A percentile compares a stretch with the other conserved stretches of the same genome.
phyloP scores from a whole-genome alignment of 2,888 invertebrate species.

The Fragum sueziense region DNA sequence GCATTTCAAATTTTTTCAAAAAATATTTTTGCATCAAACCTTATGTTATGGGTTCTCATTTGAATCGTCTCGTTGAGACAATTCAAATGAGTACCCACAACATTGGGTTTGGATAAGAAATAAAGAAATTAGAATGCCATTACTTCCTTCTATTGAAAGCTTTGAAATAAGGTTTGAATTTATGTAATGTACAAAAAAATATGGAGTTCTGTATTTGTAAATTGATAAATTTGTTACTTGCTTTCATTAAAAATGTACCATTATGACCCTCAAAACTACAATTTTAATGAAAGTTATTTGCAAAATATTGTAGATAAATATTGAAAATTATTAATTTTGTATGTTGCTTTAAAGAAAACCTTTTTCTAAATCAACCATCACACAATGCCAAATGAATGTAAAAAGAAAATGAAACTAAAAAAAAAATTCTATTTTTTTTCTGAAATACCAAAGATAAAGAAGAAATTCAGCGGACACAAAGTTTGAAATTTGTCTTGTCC shows the following conservation, averaged over 20 bases:
- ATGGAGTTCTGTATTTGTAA: neutral
- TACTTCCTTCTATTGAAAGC: too few species aligned
- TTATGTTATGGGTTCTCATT: neutral
- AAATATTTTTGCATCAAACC: neutral
- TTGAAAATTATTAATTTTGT: neutral
- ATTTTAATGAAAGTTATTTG: neutral
- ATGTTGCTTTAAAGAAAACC: neutral
- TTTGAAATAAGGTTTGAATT: too few species aligned
- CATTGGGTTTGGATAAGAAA: neutral
- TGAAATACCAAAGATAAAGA: neutral
- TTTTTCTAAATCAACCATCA: neutral
- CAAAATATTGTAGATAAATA: neutral
- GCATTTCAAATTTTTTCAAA: too few species aligned
- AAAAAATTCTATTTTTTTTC: neutral
- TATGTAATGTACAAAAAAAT: too few species aligned
- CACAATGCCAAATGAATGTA: too few species aligned
- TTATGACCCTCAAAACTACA: neutral
- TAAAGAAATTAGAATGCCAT: too few species aligned
- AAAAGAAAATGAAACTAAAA: too few species aligned
- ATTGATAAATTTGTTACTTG: neutral
- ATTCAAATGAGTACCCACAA: neutral
- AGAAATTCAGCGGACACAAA: conserved; percentile 22
- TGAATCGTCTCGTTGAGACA: neutral
- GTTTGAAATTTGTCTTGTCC: conserved; percentile 14
- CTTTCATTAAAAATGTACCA: neutral